These are phyloP conservation scores for Rhabdophis nuchalis DNA, from an alignment of 2,797 vertebrate species.

Conservation along the genomic window DNA sequence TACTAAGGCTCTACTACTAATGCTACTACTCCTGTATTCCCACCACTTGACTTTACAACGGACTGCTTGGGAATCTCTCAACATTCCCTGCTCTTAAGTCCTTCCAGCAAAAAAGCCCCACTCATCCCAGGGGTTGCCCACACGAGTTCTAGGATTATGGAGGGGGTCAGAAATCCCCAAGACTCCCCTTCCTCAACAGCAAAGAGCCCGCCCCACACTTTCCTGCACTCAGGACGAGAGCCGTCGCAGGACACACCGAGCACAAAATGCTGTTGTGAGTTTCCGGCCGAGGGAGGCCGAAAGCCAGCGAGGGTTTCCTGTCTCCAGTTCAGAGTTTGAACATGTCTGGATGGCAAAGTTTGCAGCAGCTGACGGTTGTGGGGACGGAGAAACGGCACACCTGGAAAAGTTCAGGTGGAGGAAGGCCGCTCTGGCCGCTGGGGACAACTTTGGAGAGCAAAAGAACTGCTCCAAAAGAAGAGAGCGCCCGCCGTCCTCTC, in stretches of 20 bases:
- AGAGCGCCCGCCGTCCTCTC: background rate
- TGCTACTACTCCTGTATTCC: background rate
- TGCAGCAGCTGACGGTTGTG: background rate
- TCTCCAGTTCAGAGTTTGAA: no score
- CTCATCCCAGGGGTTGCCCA: accelerated
- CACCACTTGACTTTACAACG: background rate
- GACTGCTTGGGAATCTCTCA: background rate
- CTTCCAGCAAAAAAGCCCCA: no score
- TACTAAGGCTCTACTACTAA: background rate
- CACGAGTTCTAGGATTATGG: background rate
- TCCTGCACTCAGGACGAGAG: background rate
- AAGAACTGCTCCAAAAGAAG: background rate
- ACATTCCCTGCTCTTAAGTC: background rate
- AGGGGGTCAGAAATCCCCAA: background rate
- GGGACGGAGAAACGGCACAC: background rate
- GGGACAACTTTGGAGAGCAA: background rate
- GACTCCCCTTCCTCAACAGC: accelerated
- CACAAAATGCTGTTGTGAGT: background rate
- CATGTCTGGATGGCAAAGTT: background rate
- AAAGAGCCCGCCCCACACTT: background rate
- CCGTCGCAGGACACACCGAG: accelerated
- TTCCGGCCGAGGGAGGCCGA: no score
- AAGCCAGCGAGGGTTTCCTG: background rate
- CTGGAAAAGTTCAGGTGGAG: background rate
- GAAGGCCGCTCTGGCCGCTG: background rate